Conservation (phyloP, 2,113 vertebrate species). For the Campylorhamphus procurvoides region DNA sequence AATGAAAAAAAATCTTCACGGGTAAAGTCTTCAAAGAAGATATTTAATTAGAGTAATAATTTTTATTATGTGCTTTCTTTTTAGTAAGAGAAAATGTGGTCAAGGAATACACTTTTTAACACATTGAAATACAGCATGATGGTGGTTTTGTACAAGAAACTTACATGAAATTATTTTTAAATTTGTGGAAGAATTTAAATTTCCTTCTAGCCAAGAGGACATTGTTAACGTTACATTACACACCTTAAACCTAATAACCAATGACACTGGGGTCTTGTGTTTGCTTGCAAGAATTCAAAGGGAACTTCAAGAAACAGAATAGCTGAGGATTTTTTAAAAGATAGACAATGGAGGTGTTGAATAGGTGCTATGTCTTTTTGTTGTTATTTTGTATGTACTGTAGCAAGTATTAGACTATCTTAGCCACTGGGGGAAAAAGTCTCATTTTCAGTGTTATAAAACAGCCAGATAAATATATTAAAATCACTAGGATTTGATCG, state of each 20-base stretch:
- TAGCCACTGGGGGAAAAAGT: rapidly evolving
- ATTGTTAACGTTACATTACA: not conserved
- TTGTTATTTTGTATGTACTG: not conserved
- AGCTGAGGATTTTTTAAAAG: not conserved
- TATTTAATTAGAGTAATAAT: not conserved
- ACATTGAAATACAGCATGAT: not conserved
- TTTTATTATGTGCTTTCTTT: not conserved
- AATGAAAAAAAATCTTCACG: not conserved
- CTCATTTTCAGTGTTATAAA: not conserved
- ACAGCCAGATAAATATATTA: not conserved
- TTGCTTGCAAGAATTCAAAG: not conserved
- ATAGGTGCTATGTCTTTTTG: not conserved
- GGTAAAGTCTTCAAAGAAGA: not conserved
- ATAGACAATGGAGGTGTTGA: not conserved
- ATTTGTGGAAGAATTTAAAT: not conserved
- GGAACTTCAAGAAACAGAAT: not conserved
- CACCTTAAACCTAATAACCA: not conserved
- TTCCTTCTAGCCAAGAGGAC: not conserved
- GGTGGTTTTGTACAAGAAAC: not conserved
- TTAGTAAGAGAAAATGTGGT: not conserved
- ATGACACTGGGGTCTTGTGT: not conserved
- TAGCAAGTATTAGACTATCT: not conserved
- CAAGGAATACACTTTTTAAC: not conserved
- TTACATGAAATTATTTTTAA: not conserved
- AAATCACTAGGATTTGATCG: not conserved